Conservation (phyloP, 2,797 vertebrate species). For the Geotria australis region DNA sequence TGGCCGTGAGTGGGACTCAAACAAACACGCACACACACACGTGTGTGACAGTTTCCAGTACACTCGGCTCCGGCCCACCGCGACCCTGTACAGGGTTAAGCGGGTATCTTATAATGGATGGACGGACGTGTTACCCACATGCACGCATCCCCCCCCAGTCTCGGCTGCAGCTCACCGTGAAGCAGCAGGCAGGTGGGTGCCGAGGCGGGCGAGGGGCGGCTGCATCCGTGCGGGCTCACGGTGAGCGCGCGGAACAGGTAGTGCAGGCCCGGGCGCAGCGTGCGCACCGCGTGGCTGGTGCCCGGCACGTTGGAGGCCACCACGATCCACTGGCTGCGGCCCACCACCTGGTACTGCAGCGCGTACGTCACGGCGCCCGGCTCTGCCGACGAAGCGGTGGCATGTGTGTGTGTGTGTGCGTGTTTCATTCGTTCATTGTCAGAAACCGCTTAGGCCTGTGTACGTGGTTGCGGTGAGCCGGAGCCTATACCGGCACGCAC, state of each 20-base stretch:
- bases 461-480: too few species aligned
- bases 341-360: constrained; percentile 68
- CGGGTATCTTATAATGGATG: neutral
- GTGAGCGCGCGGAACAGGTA: constrained; percentile 67
- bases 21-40: too few species aligned
- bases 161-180: constrained; percentile 14
- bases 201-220: constrained; percentile 49
- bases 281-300: constrained; percentile 25
- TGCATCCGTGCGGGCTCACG: constrained; percentile 52
- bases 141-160: too few species aligned
- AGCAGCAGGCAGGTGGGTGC: constrained; percentile 49
- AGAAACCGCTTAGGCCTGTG: too few species aligned
- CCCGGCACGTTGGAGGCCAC: constrained; percentile 37
- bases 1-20: too few species aligned
- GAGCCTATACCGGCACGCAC: too few species aligned
- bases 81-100: too few species aligned
- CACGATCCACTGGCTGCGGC: constrained; percentile 60
- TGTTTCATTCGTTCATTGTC: too few species aligned
- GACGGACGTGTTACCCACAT: neutral
- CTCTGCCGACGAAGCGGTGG: constrained; percentile 17
- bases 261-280: constrained; percentile 42
- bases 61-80: too few species aligned
- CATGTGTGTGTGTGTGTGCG: neutral
- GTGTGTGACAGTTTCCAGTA: too few species aligned
- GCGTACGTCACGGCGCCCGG: constrained; percentile 44